phyloP scores from a whole-genome alignment of 2,113 vertebrate genomes.

The Percina caprodes region DNA sequence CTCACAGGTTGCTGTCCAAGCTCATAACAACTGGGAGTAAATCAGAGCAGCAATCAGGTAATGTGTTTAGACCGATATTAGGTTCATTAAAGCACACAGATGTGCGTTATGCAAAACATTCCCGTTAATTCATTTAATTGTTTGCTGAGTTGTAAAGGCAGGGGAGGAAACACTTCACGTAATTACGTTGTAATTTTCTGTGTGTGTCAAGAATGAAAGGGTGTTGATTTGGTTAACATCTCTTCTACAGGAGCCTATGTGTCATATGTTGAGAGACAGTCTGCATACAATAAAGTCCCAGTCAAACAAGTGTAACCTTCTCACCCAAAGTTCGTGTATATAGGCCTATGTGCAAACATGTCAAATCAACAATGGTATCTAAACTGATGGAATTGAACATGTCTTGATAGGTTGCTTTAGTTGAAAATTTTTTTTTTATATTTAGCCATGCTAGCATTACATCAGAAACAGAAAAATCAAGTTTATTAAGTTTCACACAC shows the following conservation, averaged over 20 bases:
- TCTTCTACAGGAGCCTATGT: not conserved
- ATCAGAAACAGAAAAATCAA: too few relatives aligned
- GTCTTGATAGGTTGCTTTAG: too few relatives aligned
- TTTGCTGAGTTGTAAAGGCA: slow-evolving; percentile 75
- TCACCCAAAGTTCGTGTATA: too few relatives aligned
- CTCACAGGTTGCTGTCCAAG: slow-evolving; percentile 48
- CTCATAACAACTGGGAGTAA: slow-evolving; percentile 41
- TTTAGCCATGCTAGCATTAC: too few relatives aligned
- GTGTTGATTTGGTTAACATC: slow-evolving; percentile 57
- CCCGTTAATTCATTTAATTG: slow-evolving; percentile 77
- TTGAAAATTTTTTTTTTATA: too few relatives aligned
- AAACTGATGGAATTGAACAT: too few relatives aligned
- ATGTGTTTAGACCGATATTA: slow-evolving; percentile 74
- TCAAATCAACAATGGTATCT: not conserved
- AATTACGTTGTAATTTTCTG: slow-evolving; percentile 77
- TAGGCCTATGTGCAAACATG: not conserved
- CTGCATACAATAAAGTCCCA: not conserved
- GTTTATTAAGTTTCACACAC: too few relatives aligned
- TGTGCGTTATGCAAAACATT: slow-evolving; percentile 80
- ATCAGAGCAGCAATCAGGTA: slow-evolving; percentile 69
- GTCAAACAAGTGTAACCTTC: not conserved
- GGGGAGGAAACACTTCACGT: slow-evolving; percentile 73
- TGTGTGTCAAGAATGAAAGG: slow-evolving; percentile 66
- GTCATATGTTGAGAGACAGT: slow-evolving; percentile 3
- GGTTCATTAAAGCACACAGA: slow-evolving; percentile 81